Evolutionary conservation across 2,888 invertebrate genomes (phyloP).

Genomic region (Coenonympha arcania): DNA sequence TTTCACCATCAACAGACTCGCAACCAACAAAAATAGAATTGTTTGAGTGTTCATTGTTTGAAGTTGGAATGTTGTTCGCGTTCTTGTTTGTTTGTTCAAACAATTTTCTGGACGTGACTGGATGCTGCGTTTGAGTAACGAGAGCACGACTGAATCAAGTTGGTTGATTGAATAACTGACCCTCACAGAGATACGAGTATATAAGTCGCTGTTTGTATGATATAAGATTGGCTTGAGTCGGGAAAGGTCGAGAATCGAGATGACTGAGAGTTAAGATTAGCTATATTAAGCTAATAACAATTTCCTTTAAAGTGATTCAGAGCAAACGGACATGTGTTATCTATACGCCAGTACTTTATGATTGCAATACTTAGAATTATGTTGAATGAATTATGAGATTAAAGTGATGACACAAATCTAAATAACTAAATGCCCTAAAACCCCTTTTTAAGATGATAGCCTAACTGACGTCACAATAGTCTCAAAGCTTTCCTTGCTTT

Average conservation of each 20-base stretch:
- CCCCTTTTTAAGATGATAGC: too few species aligned
- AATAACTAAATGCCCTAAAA: too few species aligned
- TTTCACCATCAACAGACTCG: slow-evolving; percentile 24
- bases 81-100: slow-evolving; percentile 23
- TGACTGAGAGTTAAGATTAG: not conserved
- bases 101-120: slow-evolving; percentile 23
- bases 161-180: slow-evolving; percentile 18
- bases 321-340: not conserved
- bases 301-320: not conserved
- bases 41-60: slow-evolving; percentile 31
- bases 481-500: too few species aligned
- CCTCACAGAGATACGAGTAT: not conserved
- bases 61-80: slow-evolving; percentile 24
- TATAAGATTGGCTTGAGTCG: not conserved
- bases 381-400: too few species aligned
- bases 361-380: too few species aligned
- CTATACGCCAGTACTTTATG: too few species aligned
- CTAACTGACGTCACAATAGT: too few species aligned
- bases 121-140: slow-evolving; percentile 4
- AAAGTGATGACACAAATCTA: too few species aligned
- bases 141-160: slow-evolving; percentile 17
- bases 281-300: not conserved
- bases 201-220: not conserved
- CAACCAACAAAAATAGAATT: slow-evolving; percentile 27
- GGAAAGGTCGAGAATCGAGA: slow-evolving; percentile 5